Evolutionary conservation across 2,888 invertebrate species (phyloP).

Genomic region (Idaea biselata): DNA sequence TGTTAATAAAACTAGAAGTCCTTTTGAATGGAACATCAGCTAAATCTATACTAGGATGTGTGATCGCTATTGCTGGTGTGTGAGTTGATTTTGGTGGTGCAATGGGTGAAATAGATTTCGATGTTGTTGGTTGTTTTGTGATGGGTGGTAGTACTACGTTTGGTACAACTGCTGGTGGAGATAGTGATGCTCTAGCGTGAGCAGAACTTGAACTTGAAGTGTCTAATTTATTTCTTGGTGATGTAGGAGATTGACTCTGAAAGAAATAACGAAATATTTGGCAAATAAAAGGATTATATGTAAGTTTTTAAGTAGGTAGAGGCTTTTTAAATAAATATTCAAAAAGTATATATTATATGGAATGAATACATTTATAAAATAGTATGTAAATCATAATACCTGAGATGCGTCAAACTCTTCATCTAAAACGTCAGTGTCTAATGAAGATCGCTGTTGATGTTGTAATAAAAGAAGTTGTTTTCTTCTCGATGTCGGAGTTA

Average conservation of each 20-base stretch:
- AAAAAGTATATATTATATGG: not conserved
- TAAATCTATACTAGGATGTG: slow-evolving; percentile 76
- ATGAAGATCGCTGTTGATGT: slow-evolving; percentile 92
- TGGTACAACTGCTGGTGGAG: slow-evolving; percentile 74
- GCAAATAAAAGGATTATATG: too few relatives aligned
- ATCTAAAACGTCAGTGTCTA: slow-evolving; percentile 91
- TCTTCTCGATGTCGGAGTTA: slow-evolving; percentile 89
- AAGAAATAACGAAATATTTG: slow-evolving; percentile 25
- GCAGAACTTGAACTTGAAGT: slow-evolving; percentile 59
- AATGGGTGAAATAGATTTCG: slow-evolving; percentile 57
- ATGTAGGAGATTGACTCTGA: slow-evolving; percentile 77
- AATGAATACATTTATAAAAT: not conserved
- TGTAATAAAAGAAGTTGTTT: slow-evolving; percentile 88
- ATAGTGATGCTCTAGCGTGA: slow-evolving; percentile 62
- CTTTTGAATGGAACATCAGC: slow-evolving; percentile 72
- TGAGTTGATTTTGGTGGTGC: slow-evolving; percentile 57
- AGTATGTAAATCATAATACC: slow-evolving; percentile 37
- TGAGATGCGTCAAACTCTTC: slow-evolving; percentile 85
- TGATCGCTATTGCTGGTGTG: slow-evolving; percentile 81
- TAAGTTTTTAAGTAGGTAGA: not conserved
- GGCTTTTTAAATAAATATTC: not conserved
- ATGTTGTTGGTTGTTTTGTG: slow-evolving; percentile 71
- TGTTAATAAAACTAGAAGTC: slow-evolving; percentile 74
- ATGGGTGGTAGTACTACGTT: slow-evolving; percentile 67
- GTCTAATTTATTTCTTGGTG: slow-evolving; percentile 75